Base-by-base conservation (phyloP, 1,140 invertebrate species). In the Zaprionus nigranus region DNA sequence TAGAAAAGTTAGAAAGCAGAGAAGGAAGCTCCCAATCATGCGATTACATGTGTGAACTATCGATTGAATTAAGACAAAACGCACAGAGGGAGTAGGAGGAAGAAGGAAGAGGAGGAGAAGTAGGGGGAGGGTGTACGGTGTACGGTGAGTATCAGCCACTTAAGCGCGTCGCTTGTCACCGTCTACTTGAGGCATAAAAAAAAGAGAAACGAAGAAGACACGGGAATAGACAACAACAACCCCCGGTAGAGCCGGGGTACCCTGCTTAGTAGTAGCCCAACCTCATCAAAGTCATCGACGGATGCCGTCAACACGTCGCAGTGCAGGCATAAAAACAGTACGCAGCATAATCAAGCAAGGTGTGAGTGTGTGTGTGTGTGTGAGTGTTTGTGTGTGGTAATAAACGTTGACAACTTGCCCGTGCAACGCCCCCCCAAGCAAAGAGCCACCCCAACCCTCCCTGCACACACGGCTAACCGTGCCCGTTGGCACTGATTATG, bases 1-100 rank as follows among this genome's bases (percentile, higher is more conserved):
- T 88, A 85, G 81, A 90, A 88, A 83, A 66, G 61, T 9, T 38
- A 56, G 11, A 57, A 20, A 66, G n/a, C 38, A 15, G 28, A 22
- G 30, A 71, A 88, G 84, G 85, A 87, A 86, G 83, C 82, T 81
- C 71, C 84, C 85, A 86, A 88, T 79, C 84, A 81, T 84, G 81
- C 81, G 84, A 88, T 88, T 88, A 88, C 84, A 88, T 88, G 84
- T 88, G 84, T 88, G 84, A 88, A 88, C 84, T 88, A 88, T 88
- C 84, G 84, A 88, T 88, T 88, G 85, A 88, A 90, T 90, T 88
- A 88, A 88, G 85, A 88, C 85, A 75, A 84, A 51, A 79, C 61
- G 30, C 51, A 56, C 15, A 56, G 80, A 60, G 57, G 38, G 49
- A 20, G 28, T 38, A 22, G 28, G 11, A 7, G 51, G 28, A 34